Evolutionary conservation across 2,888 invertebrate species (phyloP).

Genomic region (Papilio elwesi): DNA sequence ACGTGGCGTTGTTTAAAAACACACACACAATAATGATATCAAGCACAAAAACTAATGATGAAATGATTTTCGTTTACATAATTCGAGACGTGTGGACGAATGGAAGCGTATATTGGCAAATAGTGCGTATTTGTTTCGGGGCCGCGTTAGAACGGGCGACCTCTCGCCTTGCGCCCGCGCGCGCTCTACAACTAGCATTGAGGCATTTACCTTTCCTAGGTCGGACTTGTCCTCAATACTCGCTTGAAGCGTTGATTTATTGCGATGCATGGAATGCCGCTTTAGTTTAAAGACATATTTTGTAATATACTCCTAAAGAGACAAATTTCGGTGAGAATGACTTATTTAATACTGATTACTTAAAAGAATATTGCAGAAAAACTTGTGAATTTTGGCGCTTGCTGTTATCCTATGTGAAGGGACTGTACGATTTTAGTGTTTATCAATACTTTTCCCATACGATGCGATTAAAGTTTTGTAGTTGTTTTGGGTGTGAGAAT

Average conservation of each 20-base stretch:
- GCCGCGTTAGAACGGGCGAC: conserved; percentile 76
- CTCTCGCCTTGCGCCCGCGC: conserved; percentile 69
- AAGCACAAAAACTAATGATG: conserved; percentile 1
- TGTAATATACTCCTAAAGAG: conserved; percentile 69
- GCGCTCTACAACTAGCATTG: conserved; percentile 72
- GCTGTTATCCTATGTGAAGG: too few relatives aligned
- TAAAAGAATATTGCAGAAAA: neutral
- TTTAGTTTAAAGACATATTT: conserved; percentile 73
- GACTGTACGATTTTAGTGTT: too few relatives aligned
- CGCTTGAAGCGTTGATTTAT: conserved; percentile 77
- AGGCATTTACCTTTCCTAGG: conserved; percentile 82
- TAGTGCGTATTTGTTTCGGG: conserved; percentile 76
- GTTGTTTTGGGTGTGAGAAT: too few relatives aligned
- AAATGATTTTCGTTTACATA: conserved; percentile 14
- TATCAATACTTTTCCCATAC: too few relatives aligned
- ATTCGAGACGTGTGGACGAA: conserved; percentile 26
- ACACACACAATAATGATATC: neutral
- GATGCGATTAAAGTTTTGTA: too few relatives aligned
- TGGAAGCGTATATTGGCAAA: conserved; percentile 66
- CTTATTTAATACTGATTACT: neutral
- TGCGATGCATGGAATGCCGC: conserved; percentile 72
- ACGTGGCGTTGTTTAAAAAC: too few relatives aligned
- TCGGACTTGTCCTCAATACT: conserved; percentile 80
- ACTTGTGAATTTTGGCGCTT: neutral
- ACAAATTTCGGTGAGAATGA: conserved; percentile 30